A percentile compares a stretch with the other conserved stretches of the same genome.
Conservation (phyloP, 2,113 vertebrate genomes). For the Erpornis zantholeuca region DNA sequence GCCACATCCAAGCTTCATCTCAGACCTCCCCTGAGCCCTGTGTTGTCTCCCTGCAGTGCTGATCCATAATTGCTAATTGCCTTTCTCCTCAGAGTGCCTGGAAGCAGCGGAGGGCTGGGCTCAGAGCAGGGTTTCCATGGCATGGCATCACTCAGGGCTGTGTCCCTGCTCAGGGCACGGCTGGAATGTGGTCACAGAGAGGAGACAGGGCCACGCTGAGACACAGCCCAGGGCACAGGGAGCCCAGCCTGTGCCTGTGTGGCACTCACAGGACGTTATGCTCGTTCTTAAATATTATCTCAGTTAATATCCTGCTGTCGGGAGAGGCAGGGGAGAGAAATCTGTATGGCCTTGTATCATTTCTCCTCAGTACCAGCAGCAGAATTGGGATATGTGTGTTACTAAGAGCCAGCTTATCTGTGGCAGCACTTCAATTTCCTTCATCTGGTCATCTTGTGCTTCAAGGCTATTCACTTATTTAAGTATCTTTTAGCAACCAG, state of each 20-base stretch:
- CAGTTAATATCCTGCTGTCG: not conserved
- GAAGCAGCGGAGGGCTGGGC: not conserved
- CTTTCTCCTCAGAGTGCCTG: not conserved
- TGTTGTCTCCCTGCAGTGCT: not conserved
- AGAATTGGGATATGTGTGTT: not conserved
- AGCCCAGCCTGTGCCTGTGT: not conserved
- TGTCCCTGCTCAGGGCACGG: fast-evolving
- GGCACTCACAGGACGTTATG: not conserved
- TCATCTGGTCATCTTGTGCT: not conserved
- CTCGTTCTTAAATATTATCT: not conserved
- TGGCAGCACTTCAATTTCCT: not conserved
- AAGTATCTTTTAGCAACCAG: not conserved
- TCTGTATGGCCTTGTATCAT: not conserved
- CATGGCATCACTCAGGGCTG: fast-evolving
- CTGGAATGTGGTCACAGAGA: fast-evolving
- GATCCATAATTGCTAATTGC: not conserved
- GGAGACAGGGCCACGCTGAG: not conserved
- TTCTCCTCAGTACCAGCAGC: not conserved
- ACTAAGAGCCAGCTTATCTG: not conserved
- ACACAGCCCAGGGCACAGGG: not conserved
- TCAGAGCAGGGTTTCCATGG: not conserved
- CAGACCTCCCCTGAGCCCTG: not conserved
- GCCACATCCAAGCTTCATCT: fast-evolving
- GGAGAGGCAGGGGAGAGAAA: not conserved
- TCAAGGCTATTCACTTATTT: not conserved